Percentiles rank a stretch among this genome's conserved stretches.
phyloP scores from a whole-genome alignment of 2,888 invertebrate species.

The Brachyptera putata region DNA sequence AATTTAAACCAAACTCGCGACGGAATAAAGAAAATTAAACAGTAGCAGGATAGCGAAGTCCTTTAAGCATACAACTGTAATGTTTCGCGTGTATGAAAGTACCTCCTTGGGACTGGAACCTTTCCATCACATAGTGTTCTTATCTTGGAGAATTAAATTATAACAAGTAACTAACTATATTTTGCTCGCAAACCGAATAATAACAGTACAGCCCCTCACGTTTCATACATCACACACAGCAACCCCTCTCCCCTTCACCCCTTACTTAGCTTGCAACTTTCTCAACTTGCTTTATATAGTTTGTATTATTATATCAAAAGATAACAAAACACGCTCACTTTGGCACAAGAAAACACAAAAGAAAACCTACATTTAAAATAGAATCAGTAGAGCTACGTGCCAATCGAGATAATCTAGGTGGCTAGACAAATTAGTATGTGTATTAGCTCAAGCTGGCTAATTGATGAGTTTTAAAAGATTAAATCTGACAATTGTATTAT shows the following conservation, averaged over 20 bases:
- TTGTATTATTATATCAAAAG: constrained; percentile 13
- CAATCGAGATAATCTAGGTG: too few relatives aligned
- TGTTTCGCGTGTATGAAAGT: constrained; percentile 4
- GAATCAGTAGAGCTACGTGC: too few relatives aligned
- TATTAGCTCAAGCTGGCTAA: too few relatives aligned
- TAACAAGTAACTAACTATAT: constrained; percentile 11
- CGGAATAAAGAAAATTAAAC: background rate
- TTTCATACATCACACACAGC: constrained; percentile 12
- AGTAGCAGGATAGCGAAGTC: background rate
- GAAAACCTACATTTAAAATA: too few relatives aligned
- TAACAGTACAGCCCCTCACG: background rate
- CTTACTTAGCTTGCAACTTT: constrained; percentile 15
- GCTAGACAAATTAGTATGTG: too few relatives aligned
- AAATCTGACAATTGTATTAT: too few relatives aligned
- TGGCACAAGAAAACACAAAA: background rate
- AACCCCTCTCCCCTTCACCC: too few relatives aligned
- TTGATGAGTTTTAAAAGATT: too few relatives aligned
- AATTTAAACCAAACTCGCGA: background rate
- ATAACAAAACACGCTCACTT: constrained; percentile 13
- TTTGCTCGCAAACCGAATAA: constrained; percentile 9
- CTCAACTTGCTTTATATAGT: constrained; percentile 7
- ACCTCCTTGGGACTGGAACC: constrained; percentile 4
- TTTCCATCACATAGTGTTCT: constrained; percentile 18
- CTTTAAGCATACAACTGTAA: background rate
- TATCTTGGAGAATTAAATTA: constrained; percentile 19